Base-by-base conservation (phyloP, 2,113 vertebrate genomes). In the Pandion haliaetus region DNA sequence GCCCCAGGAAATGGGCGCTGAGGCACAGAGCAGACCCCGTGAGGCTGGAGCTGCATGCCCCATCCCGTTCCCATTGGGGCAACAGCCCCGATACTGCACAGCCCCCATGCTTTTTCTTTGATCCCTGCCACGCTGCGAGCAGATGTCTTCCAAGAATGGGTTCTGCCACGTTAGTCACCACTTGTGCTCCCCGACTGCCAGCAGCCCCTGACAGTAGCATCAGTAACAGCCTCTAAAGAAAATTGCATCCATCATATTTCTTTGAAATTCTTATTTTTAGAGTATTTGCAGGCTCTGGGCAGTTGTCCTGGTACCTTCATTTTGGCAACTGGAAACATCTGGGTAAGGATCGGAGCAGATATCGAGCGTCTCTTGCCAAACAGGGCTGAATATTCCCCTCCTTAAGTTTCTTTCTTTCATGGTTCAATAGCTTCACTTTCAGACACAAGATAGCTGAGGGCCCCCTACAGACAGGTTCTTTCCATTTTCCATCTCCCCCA, bases 211-310 rank as follows among this genome's bases (percentile, higher is more conserved):
- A 79, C 90, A 95, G 63, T 96, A 96, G 83, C 94, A 96, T 90
- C 96, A 96, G 90, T 91, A 86, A 81, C 61, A 95, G 83, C 83
- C 79, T 93, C 93, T 88, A 61, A 92, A 95, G 83, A 95, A 88
- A 96, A 96, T 90, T 52, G 2, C 79, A 92, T 57, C 55, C n/a
- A 8, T 50, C 69, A 88, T 38, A 28, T 90, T 96, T 88, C 85
- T 50, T n/a, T 6, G 10, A 91, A 87, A 58, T 85, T 94, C 93
- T 96, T 91, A 45, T 71, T 85, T 72, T 82, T 55, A 55, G n/a
- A 69, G 4, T 28, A 49, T 70, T 70, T 4, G 11, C 96, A 95
- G 86, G 87, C 82, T 95, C 94, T 94, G 92, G 50, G 70, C 94
- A 93, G 92, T 90, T 94, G 88, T 97, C 67, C 78, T 23, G 13